Evolutionary conservation across 2,113 vertebrate species (phyloP), one percentile per base, ranked within the genome.

Genomic region (Fukomys damarensis): DNA sequence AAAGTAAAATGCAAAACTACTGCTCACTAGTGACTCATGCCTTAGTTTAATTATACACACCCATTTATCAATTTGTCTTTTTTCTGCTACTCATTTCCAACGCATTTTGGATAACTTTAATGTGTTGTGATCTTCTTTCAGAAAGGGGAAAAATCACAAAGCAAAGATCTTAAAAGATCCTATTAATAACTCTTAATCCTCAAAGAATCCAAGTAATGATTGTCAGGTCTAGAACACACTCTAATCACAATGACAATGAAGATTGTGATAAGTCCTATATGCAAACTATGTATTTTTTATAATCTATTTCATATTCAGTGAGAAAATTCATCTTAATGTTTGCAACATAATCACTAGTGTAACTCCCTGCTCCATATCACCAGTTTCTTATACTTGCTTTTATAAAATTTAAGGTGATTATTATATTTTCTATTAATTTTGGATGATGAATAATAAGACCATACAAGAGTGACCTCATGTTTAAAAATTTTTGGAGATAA

Each of bases 401-500:
- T 43, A 30, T 70, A 76, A 91, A 65, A 6, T 54, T 49, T 46
- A 86, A 17, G 19, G 77, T 83, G 77, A 92, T 54, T 89, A 32
- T 16, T 86, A n/a, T 38, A 83, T 82, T 89, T 93, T 58, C 59
- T 80, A 58, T 89, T 68, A 56, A 82, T 59, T 93, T 87, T 81
- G 4, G 58, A 80, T 77, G 8, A 19, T 79, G 13, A 93, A 4
- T 65, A 91, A 66, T 93, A 19, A 88, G 56, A 16, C 24, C 68
- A 20, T 14, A 41, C 7, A 9, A 85, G 52, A 19, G 32, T 72
- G 54, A 79, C 13, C 28, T 90, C 66, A 38, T 52, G 3, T 90
- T 77, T 79, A 94, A 86, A 89, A 43, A 66, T 65, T 90, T 92
- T 65, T 79, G 35, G 61, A 80, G 95, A 79, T 54, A 77, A 49